A percentile compares a stretch with the other conserved stretches of the same genome.
Conservation (phyloP, 2,888 invertebrate genomes). For the Cephus nigrinus region DNA sequence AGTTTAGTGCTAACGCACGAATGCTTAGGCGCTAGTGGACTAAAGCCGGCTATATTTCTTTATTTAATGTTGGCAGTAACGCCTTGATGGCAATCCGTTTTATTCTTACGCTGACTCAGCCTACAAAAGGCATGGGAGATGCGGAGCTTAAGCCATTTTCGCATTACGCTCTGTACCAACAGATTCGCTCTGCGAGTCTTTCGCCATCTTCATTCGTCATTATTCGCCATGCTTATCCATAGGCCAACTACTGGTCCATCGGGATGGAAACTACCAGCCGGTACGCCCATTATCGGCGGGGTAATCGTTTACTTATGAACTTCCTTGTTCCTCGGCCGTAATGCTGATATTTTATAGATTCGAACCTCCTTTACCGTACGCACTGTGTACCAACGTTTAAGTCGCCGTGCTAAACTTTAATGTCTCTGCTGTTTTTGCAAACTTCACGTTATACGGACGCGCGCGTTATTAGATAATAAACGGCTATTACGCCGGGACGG, state of each 20-base stretch:
- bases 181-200: constrained; percentile 13
- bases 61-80: constrained; percentile 60
- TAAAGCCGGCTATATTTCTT: constrained; percentile 60
- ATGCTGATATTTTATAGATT: not conserved
- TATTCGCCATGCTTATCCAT: constrained; percentile 10
- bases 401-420: not conserved
- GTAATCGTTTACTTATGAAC: not conserved
- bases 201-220: constrained; percentile 25
- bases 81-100: constrained; percentile 58
- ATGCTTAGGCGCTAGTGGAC: constrained; percentile 52
- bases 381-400: not conserved
- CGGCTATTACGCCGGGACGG: not conserved
- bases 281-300: not conserved
- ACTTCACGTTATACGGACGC: not conserved
- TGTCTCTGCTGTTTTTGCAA: not conserved
- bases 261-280: not conserved
- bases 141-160: constrained; percentile 3
- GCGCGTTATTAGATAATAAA: not conserved
- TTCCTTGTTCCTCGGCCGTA: not conserved
- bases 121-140: constrained; percentile 27
- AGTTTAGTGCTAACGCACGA: constrained; percentile 58
- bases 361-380: not conserved
- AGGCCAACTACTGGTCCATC: not conserved
- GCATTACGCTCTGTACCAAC: constrained; percentile 10
- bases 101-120: constrained; percentile 60